These are phyloP conservation scores for Byasa hedistus DNA, from an alignment of 2,888 invertebrate genomes.

Conservation along the genomic window DNA sequence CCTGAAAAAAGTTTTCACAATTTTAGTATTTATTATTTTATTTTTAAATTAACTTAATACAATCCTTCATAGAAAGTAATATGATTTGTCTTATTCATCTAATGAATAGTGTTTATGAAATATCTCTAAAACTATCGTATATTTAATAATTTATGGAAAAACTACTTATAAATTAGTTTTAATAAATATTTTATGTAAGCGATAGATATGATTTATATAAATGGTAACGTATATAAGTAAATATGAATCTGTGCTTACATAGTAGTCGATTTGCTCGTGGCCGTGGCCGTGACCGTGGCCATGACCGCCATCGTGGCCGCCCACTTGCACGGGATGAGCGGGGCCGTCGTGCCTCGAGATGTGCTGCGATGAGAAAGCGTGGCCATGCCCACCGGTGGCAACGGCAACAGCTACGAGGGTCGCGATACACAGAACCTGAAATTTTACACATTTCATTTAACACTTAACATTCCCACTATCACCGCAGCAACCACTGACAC, in stretches of 20 bases:
- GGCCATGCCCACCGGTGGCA: slow-evolving; percentile 44
- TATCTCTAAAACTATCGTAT: not conserved
- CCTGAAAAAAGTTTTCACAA: slow-evolving; percentile 37
- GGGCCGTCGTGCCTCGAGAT: slow-evolving; percentile 59
- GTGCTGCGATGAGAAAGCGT: slow-evolving; percentile 59
- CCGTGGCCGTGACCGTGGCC: slow-evolving; percentile 40
- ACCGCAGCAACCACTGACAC: slow-evolving; percentile 38
- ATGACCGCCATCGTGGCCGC: slow-evolving; percentile 48
- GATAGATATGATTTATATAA: not conserved
- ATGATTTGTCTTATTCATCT: too few species aligned
- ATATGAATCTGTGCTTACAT: slow-evolving; percentile 36
- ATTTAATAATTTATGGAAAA: not conserved
- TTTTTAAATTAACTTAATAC: not conserved
- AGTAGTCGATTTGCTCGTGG: slow-evolving; percentile 38
- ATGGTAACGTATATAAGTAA: not conserved
- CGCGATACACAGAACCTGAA: slow-evolving; percentile 44
- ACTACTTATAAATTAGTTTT: not conserved
- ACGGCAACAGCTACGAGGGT: slow-evolving; percentile 43
- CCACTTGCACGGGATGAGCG: slow-evolving; percentile 49
- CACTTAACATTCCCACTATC: not conserved
- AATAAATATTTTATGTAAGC: not conserved
- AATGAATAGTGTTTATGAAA: not conserved
- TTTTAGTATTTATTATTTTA: not conserved
- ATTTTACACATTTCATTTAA: slow-evolving; percentile 10
- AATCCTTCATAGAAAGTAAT: not conserved